Base-by-base conservation (phyloP, 2,113 vertebrate genomes). In the Nothoprocta pentlandii region DNA sequence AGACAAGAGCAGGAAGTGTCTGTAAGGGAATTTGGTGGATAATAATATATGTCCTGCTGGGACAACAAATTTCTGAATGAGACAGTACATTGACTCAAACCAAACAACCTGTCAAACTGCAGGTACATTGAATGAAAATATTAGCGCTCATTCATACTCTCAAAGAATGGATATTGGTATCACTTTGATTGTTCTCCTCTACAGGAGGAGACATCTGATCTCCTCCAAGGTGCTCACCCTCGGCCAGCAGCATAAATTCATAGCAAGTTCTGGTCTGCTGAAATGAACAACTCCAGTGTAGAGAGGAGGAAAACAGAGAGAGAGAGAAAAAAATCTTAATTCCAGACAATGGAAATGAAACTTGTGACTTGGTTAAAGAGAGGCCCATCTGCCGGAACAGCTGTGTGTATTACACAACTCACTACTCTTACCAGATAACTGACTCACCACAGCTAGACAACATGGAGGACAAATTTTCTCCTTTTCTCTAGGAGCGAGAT, bases 311-410 rank as follows among this genome's bases (percentile, higher is more conserved):
- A 36, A 11, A 5, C 47, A n/a, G 7, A 4, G 0, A 46, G 34
- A 28, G 22, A 58, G 41, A n/a, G 15, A 46, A 61, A 66, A 19
- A 10, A 10, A 7, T 80, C 8, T 61, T 94, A 49, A 61, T 76
- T 97, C 74, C 51, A 36, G 44, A 75, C 84, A 70, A 89, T 97
- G 97, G 97, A 98, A 98, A 97, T 96, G 97, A 98, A 98, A 98
- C 97, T 97, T 70, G 26, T 82, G 68, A 77, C 67, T 69, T 87
- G 95, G 83, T 97, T 96, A 92, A 91, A 90, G 88, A 59, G 42
- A 80, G 73, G 90, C 83, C 90, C 94, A 97, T 97, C 95, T 97
- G 97, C 85, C 4, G 3, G 30, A 70, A 75, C 96, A 95, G 94
- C 94, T 91, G 90, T 79, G 85, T 22, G 8, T 32, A n/a, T 98